These are phyloP conservation scores for Crotalus tigris DNA, from an alignment of 2,113 vertebrate genomes.

Conservation along the genomic window DNA sequence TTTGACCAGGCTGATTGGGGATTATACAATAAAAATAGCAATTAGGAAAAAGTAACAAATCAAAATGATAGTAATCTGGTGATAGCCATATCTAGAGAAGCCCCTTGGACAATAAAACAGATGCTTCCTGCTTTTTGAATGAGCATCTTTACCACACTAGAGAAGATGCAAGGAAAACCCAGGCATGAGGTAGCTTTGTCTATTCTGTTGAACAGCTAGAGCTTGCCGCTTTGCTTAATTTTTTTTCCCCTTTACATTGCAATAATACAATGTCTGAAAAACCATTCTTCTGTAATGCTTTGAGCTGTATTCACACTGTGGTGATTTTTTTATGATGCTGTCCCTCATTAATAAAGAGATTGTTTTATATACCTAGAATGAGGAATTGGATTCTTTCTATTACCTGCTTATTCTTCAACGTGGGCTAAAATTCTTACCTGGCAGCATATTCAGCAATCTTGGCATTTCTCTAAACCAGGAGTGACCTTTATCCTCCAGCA, in stretches of 20 bases:
- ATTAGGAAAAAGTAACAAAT: not conserved
- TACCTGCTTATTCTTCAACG: conserved; percentile 1
- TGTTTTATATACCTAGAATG: conserved; percentile 49
- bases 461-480: not conserved
- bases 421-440: not conserved
- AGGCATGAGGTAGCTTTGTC: fast-evolving
- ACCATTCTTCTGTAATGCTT: not conserved
- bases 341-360: conserved; percentile 55
- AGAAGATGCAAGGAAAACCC: not conserved
- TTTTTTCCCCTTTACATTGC: not conserved
- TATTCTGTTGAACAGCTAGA: fast-evolving
- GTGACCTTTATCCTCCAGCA: not conserved
- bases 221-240: not conserved
- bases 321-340: conserved; percentile 21
- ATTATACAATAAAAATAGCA: not conserved
- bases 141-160: not conserved
- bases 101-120: not conserved
- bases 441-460: not conserved
- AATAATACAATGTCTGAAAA: not conserved
- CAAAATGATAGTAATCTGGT: not conserved
- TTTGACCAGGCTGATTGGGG: not conserved
- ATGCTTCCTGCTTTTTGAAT: not conserved
- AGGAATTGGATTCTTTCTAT: conserved; percentile 6
- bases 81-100: not conserved
- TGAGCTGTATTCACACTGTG: conserved; percentile 6